Conservation (phyloP, 2,888 invertebrate genomes). For the Tortrix viridana region DNA sequence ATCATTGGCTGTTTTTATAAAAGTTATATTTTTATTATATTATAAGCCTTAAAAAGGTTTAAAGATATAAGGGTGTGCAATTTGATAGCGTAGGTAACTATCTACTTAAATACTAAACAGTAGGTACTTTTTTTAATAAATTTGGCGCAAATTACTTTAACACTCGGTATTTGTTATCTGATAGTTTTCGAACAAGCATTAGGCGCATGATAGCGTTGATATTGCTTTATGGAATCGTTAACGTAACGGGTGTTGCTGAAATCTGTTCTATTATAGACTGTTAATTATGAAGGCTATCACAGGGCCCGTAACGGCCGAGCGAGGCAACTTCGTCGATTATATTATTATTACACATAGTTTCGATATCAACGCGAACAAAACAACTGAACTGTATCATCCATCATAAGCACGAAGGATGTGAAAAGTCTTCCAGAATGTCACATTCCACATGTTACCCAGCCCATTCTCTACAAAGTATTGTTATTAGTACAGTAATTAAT, state of each 20-base stretch:
- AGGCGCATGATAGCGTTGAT: conserved; percentile 15
- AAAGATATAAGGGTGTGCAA: no score
- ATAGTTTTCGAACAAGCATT: conserved; percentile 6
- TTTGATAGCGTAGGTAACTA: no score
- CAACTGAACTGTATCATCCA: no score
- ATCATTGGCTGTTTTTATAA: conserved; percentile 51
- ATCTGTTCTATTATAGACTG: conserved; percentile 60
- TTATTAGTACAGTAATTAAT: no score
- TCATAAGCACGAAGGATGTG: no score
- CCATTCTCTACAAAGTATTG: no score
- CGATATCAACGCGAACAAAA: not conserved
- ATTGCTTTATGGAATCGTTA: conserved; percentile 25
- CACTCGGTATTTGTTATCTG: not conserved
- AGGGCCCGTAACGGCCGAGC: conserved; percentile 49
- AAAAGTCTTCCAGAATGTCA: no score
- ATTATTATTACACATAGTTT: conserved; percentile 14
- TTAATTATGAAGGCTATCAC: conserved; percentile 59
- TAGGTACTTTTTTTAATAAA: not conserved
- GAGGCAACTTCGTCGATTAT: conserved; percentile 66
- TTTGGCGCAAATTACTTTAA: not conserved
- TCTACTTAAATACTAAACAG: no score
- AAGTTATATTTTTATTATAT: conserved; percentile 13
- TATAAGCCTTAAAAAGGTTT: not conserved
- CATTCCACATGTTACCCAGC: no score
- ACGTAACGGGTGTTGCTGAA: conserved; percentile 27